These are phyloP conservation scores for Onychomys arenicola DNA, from an alignment of 2,797 vertebrate genomes.

Conservation along the genomic window DNA sequence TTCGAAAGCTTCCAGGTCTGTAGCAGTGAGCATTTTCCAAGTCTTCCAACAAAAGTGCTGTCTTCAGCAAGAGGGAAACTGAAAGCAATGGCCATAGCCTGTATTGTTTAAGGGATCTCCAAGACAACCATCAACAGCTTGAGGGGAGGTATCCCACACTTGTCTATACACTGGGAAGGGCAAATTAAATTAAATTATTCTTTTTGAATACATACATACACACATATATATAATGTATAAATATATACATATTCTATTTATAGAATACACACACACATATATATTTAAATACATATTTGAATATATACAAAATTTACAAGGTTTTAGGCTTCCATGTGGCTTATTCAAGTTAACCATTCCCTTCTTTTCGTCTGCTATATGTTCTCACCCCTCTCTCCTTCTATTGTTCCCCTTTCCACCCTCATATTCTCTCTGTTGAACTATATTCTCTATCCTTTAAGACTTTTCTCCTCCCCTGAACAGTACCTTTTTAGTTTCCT, in stretches of 20 bases:
- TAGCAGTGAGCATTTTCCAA: not conserved
- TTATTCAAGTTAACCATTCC: not conserved
- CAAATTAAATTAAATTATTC: not conserved
- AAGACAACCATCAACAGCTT: not conserved
- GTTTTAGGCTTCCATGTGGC: not conserved
- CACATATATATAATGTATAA: not conserved
- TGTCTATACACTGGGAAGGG: not conserved
- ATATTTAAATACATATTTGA: not conserved
- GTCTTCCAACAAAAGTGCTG: not conserved
- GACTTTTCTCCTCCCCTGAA: not conserved
- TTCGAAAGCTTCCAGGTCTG: not conserved
- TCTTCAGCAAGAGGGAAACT: not conserved
- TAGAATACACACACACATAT: not conserved
- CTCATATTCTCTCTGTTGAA: not conserved
- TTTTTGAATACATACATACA: not conserved
- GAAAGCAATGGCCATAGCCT: not conserved
- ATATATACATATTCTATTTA: not conserved
- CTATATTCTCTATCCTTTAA: not conserved
- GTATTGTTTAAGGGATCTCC: not conserved
- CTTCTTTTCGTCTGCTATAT: not conserved
- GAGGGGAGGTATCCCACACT: not conserved
- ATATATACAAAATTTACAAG: too few relatives aligned
- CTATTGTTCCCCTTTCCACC: not conserved
- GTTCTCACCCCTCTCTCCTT: too few relatives aligned
- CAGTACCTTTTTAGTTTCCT: not conserved